Percentiles rank a stretch among this genome's conserved stretches.
phyloP scores from a whole-genome alignment of 2,888 invertebrate species.

The Drosophila anceps region DNA sequence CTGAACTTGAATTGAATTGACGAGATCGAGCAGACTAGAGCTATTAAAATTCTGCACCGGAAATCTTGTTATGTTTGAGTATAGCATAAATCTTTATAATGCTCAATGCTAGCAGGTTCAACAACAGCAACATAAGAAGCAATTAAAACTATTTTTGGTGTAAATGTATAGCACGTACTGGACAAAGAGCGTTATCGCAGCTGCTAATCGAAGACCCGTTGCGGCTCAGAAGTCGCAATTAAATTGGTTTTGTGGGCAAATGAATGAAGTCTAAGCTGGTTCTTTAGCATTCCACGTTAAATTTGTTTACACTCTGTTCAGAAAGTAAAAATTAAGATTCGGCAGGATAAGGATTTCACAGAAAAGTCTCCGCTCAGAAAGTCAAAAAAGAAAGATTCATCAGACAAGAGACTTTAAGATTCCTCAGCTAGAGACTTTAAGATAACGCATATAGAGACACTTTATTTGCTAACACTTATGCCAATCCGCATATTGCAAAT shows the following conservation, averaged over 20 bases:
- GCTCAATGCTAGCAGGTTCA: background rate
- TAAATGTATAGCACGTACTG: constrained; percentile 12
- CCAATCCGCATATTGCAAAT: background rate
- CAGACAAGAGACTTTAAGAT: background rate
- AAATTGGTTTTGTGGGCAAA: background rate
- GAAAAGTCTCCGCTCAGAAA: background rate
- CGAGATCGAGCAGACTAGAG: background rate
- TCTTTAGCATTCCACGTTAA: background rate
- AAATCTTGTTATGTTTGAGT: constrained; percentile 14
- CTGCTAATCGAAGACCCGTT: constrained; percentile 5
- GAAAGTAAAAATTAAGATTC: background rate
- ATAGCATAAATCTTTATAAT: constrained; percentile 6
- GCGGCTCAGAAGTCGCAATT: background rate
- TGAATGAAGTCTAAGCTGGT: background rate
- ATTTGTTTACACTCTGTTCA: background rate
- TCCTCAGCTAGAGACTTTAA: background rate
- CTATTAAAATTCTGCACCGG: constrained; percentile 19
- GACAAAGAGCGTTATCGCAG: background rate
- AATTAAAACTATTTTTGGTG: constrained; percentile 10
- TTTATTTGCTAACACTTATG: background rate
- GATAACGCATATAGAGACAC: too few species aligned
- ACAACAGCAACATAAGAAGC: background rate
- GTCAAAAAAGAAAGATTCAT: background rate
- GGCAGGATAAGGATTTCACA: background rate
- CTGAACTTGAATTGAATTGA: background rate